phyloP scores from a whole-genome alignment of 2,797 vertebrate species.

The Pachyuromys duprasi region DNA sequence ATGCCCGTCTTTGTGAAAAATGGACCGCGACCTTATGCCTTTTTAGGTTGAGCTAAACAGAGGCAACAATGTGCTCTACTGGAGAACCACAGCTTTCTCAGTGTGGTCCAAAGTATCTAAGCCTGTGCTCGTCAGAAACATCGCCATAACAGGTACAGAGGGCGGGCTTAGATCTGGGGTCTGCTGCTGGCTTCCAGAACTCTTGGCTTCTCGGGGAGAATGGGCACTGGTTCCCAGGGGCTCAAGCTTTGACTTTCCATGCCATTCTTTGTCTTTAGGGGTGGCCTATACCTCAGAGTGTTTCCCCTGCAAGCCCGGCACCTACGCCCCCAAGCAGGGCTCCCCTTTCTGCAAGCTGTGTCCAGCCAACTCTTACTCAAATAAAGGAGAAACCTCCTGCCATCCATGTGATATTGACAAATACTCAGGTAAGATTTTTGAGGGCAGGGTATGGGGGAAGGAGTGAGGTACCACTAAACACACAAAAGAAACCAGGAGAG shows the following conservation, averaged over 20 bases:
- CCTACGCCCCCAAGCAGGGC: conserved; percentile 90
- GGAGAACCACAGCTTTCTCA: conserved; percentile 93
- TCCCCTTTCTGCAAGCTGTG: conserved; percentile 92
- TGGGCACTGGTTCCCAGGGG: not conserved
- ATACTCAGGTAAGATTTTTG: conserved; percentile 91
- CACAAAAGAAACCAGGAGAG: not conserved
- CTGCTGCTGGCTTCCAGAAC: not conserved
- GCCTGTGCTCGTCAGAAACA: conserved; percentile 94
- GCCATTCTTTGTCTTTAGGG: conserved; percentile 86
- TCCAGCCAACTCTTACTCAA: conserved; percentile 91
- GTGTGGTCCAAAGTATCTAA: conserved; percentile 89
- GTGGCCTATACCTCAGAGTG: conserved; percentile 98
- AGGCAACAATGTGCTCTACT: conserved; percentile 96
- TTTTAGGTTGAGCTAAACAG: conserved; percentile 90
- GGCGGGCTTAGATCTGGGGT: fast-evolving
- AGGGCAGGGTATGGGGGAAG: not conserved
- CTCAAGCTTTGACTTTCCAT: not conserved
- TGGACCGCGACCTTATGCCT: not conserved
- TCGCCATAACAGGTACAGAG: conserved; percentile 93
- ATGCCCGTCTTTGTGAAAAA: not conserved
- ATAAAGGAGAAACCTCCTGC: conserved; percentile 93
- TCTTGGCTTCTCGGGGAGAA: not conserved
- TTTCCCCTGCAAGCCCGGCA: conserved; percentile 97
- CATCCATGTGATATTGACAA: conserved; percentile 90
- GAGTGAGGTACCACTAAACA: not conserved